phyloP scores from a whole-genome alignment of 2,888 invertebrate species.

The Euplagia quadripunctaria region DNA sequence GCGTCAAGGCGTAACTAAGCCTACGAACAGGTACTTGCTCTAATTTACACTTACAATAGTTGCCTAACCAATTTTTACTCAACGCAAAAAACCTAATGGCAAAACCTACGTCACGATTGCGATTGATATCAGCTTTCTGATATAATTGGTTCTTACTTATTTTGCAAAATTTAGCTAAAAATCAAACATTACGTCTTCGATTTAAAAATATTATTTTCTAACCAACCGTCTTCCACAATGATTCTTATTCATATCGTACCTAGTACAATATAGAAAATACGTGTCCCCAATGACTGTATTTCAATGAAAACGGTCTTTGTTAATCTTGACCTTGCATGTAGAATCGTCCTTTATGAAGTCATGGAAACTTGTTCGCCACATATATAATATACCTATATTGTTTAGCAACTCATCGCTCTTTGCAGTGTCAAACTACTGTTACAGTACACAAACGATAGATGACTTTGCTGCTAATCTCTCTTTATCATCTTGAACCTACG shows the following conservation, averaged over 20 bases:
- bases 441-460: neutral
- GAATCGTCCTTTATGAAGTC: conserved; percentile 47
- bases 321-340: conserved; percentile 49
- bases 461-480: neutral
- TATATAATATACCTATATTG: conserved; percentile 1
- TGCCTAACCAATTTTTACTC: neutral
- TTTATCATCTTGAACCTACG: neutral
- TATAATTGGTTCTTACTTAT: neutral
- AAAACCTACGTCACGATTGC: neutral
- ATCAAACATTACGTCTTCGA: neutral
- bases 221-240: conserved; percentile 21
- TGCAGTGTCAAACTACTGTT: neutral
- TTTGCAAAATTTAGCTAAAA: neutral
- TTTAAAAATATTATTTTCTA: conserved; percentile 4
- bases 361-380: conserved; percentile 38
- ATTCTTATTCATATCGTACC: conserved; percentile 21
- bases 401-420: conserved; percentile 4
- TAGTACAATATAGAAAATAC: conserved; percentile 23
- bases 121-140: no score
- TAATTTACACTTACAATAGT: neutral
- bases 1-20: neutral
- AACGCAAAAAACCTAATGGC: neutral
- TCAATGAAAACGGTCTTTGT: conserved; percentile 48
- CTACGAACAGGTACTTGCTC: neutral
- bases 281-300: conserved; percentile 33